Conservation (phyloP, 2,113 vertebrate genomes). For the Chionomys nivalis region DNA sequence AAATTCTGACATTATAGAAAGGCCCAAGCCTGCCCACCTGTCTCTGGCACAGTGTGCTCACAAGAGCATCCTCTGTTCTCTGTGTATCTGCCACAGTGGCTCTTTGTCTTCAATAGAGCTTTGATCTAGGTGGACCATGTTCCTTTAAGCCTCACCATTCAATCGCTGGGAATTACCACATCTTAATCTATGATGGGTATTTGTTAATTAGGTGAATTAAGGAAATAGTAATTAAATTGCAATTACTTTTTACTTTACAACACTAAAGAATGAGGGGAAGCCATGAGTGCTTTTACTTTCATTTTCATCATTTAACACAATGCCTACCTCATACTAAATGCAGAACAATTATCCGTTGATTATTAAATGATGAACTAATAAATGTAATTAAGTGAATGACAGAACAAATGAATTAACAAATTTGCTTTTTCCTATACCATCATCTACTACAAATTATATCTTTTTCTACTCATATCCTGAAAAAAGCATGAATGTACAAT, state of each 20-base stretch:
- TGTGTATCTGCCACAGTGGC: not conserved
- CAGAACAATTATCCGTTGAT: not conserved
- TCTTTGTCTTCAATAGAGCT: not conserved
- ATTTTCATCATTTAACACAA: conserved; percentile 26
- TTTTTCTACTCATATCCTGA: conserved; percentile 18
- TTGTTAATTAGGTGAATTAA: not conserved
- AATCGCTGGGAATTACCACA: not conserved
- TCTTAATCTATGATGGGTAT: not conserved
- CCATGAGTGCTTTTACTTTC: not conserved
- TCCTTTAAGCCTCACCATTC: not conserved
- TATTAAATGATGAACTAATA: not conserved
- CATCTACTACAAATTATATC: not conserved
- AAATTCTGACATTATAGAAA: not conserved
- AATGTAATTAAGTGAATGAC: not conserved
- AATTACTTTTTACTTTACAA: not conserved
- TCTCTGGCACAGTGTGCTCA: not conserved
- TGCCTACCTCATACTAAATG: not conserved
- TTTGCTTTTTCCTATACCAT: conserved; percentile 11
- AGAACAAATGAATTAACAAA: not conserved
- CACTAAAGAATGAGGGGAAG: not conserved
- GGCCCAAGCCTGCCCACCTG: not conserved
- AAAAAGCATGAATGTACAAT: not conserved
- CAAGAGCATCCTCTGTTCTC: not conserved
- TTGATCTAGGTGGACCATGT: not conserved
- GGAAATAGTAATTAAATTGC: not conserved